These are phyloP conservation scores for Drosophila fuyamai DNA, from an alignment of 1,140 invertebrate genomes.

Conservation along the genomic window DNA sequence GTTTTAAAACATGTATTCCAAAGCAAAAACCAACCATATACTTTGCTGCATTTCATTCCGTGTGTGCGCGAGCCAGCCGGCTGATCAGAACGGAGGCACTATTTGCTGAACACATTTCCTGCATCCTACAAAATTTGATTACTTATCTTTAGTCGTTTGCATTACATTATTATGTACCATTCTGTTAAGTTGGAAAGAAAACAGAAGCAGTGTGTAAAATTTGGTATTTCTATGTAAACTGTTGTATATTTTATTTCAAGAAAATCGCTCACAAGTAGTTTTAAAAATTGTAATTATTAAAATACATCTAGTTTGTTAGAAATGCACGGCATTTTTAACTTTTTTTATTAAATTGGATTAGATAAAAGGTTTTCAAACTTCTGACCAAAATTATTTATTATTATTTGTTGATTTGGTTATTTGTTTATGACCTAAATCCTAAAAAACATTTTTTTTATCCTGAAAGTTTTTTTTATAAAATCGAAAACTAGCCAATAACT, in stretches of 20 bases:
- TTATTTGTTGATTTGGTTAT: too few relatives aligned
- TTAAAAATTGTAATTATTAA: conserved; percentile 5
- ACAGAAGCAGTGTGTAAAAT: conserved; percentile 20
- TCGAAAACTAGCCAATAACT: too few relatives aligned
- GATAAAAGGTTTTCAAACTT: too few relatives aligned
- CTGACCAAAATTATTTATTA: too few relatives aligned
- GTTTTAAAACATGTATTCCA: conserved; percentile 60
- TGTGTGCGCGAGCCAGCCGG: conserved; percentile 36
- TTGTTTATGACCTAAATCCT: too few relatives aligned
- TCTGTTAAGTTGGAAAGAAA: conserved; percentile 15
- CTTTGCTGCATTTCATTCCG: conserved; percentile 78
- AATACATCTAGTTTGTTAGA: conserved; percentile 3
- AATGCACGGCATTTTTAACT: too few relatives aligned
- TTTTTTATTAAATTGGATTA: too few relatives aligned
- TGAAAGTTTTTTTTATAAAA: too few relatives aligned
- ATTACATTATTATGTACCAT: conserved; percentile 28
- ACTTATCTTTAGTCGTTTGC: conserved; percentile 24
- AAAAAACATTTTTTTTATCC: too few relatives aligned
- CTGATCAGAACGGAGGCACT: conserved; percentile 26
- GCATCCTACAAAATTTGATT: conserved; percentile 28
- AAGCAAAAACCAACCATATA: conserved; percentile 39
- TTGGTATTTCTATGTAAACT: conserved; percentile 33
- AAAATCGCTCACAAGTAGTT: conserved; percentile 20
- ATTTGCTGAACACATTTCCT: conserved; percentile 52
- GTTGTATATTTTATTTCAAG: conserved; percentile 39